Conservation (phyloP, 2,888 invertebrate genomes). For the Arge pagana region DNA sequence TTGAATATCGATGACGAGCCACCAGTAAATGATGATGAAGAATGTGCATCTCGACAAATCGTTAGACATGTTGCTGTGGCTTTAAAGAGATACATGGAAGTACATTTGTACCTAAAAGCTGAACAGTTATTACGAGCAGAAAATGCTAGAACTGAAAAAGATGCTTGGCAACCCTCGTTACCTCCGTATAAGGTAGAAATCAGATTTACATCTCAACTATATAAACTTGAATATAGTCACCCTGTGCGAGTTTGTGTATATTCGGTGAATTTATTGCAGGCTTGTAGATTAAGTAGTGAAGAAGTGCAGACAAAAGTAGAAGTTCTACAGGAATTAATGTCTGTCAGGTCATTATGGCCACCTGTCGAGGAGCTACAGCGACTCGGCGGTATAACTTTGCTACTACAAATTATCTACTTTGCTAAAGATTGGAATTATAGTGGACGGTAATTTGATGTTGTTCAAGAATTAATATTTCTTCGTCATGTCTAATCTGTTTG, state of each 20-base stretch:
- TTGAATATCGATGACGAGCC: slow-evolving; percentile 69
- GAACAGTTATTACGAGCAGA: slow-evolving; percentile 70
- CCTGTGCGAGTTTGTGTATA: not conserved
- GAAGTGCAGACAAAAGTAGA: slow-evolving; percentile 87
- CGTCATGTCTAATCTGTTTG: not conserved
- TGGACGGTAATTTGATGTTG: slow-evolving; percentile 76
- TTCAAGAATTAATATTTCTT: slow-evolving; percentile 3
- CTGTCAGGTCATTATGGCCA: slow-evolving; percentile 78
- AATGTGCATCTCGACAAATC: slow-evolving; percentile 87
- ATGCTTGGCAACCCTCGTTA: slow-evolving; percentile 52
- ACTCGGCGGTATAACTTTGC: slow-evolving; percentile 79
- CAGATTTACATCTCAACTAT: no score
- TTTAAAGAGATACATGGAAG: slow-evolving; percentile 87
- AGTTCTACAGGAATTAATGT: slow-evolving; percentile 75
- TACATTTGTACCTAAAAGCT: slow-evolving; percentile 82
- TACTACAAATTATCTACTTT: slow-evolving; percentile 85
- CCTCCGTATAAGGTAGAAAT: slow-evolving; percentile 59
- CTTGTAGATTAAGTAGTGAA: slow-evolving; percentile 69
- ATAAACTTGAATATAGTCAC: no score
- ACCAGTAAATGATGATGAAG: slow-evolving; percentile 80
- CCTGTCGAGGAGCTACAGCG: slow-evolving; percentile 87
- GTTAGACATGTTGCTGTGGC: slow-evolving; percentile 90
- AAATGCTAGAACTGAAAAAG: slow-evolving; percentile 54
- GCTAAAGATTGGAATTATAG: slow-evolving; percentile 92
- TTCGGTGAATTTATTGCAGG: slow-evolving; percentile 40